phyloP scores from a whole-genome alignment of 2,113 vertebrate genomes.

The Colossoma macropomum region DNA sequence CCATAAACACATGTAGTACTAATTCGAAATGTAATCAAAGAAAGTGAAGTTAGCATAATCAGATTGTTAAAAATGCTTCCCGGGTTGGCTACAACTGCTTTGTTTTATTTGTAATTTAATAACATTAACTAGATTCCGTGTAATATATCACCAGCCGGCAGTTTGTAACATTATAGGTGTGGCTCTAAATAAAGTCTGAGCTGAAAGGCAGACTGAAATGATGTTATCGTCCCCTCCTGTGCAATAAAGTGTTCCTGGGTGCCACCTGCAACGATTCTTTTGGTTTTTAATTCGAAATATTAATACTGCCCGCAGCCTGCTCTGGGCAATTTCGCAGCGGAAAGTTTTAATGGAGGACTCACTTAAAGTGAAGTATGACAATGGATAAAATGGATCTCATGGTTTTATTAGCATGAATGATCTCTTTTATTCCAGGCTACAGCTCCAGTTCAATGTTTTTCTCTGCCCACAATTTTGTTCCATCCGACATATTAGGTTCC shows the following conservation, averaged over 20 bases:
- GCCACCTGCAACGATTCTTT: conserved; percentile 27
- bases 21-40: conserved; percentile 17
- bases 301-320: conserved; percentile 33
- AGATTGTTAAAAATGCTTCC: conserved; percentile 13
- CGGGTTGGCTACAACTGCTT: not conserved
- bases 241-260: conserved; percentile 17
- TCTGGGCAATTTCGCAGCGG: conserved; percentile 43
- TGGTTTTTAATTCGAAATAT: conserved; percentile 41
- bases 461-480: conserved; percentile 15
- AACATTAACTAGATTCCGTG: not conserved
- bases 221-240: conserved; percentile 25
- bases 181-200: not conserved
- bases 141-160: not conserved
- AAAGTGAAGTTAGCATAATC: conserved; percentile 11
- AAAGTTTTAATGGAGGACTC: conserved; percentile 36
- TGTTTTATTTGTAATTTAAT: conserved; percentile 10
- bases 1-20: not conserved
- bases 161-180: conserved; percentile 16
- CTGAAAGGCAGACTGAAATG: conserved; percentile 2
- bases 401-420: conserved; percentile 39
- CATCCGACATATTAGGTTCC: not conserved
- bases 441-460: conserved; percentile 8
- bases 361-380: conserved; percentile 50
- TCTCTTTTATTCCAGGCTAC: conserved; percentile 21
- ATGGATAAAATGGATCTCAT: conserved; percentile 33